These are phyloP conservation scores for Drosophila meridiana DNA, from an alignment of 2,888 invertebrate species.

Conservation along the genomic window DNA sequence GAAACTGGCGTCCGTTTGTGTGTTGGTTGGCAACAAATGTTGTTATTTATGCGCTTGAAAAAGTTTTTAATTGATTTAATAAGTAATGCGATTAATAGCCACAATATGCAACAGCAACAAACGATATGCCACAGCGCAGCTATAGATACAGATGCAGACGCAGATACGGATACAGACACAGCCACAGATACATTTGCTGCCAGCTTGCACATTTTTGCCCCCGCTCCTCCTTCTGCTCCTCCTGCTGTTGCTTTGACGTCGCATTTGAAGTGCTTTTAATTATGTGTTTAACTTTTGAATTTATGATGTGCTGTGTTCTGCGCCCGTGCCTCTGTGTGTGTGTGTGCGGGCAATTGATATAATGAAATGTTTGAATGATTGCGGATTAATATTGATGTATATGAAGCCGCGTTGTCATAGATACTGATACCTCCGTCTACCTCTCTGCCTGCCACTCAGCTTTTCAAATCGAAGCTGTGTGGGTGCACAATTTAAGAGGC, in stretches of 20 bases:
- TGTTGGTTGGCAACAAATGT: constrained; percentile 58
- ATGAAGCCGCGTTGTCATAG: constrained; percentile 17
- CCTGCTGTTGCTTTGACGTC: constrained; percentile 38
- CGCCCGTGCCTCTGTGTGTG: constrained; percentile 9
- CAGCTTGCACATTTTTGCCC: constrained; percentile 7
- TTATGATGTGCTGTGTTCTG: constrained; percentile 41
- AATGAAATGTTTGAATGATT: constrained; percentile 64
- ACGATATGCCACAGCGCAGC: constrained; percentile 20
- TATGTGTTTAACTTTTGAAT: constrained; percentile 75
- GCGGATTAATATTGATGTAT: constrained; percentile 56
- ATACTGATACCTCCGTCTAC: neutral
- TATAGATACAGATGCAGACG: constrained; percentile 20
- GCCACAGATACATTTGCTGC: constrained; percentile 25
- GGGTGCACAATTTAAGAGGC: constrained; percentile 4
- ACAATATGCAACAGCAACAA: constrained; percentile 47
- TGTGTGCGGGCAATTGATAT: constrained; percentile 47
- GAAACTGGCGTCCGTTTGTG: neutral
- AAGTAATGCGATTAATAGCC: constrained; percentile 77
- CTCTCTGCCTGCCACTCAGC: constrained; percentile 19
- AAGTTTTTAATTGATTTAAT: constrained; percentile 79
- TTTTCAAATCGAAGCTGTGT: neutral
- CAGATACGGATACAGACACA: constrained; percentile 16
- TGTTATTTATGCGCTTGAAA: constrained; percentile 79
- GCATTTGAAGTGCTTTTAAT: constrained; percentile 76
- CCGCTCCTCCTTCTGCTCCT: constrained; percentile 6